Evolutionary conservation across 2,113 vertebrate species (phyloP).

Genomic region (Gorilla gorilla): DNA sequence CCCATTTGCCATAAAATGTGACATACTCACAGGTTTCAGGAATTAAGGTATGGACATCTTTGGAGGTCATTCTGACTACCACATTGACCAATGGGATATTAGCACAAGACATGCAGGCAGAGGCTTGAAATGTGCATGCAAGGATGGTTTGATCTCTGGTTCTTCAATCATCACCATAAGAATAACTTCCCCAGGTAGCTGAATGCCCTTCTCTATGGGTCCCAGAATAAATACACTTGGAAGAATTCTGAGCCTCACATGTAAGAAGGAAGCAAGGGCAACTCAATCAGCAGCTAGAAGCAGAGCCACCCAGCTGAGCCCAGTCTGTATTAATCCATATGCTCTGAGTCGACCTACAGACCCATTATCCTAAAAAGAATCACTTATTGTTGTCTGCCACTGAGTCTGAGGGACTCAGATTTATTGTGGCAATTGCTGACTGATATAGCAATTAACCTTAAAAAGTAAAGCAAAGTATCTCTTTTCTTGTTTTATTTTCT

Average conservation of each 20-base stretch:
- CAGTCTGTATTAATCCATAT: background rate
- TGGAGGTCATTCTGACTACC: background rate
- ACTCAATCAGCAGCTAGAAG: background rate
- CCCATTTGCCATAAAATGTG: background rate
- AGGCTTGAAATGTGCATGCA: background rate
- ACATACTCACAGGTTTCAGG: background rate
- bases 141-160: background rate
- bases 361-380: background rate
- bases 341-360: background rate
- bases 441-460: background rate
- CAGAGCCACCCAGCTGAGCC: background rate
- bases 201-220: background rate
- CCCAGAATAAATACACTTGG: background rate
- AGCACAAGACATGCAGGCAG: background rate
- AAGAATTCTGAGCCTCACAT: background rate
- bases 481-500: background rate
- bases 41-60: background rate
- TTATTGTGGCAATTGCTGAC: background rate
- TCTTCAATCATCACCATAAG: background rate
- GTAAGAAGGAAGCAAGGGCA: background rate
- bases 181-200: background rate
- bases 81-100: background rate
- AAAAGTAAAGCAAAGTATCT: background rate
- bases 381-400: background rate
- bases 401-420: background rate